phyloP scores from a whole-genome alignment of 2,113 vertebrate genomes.

The Prinia subflava region DNA sequence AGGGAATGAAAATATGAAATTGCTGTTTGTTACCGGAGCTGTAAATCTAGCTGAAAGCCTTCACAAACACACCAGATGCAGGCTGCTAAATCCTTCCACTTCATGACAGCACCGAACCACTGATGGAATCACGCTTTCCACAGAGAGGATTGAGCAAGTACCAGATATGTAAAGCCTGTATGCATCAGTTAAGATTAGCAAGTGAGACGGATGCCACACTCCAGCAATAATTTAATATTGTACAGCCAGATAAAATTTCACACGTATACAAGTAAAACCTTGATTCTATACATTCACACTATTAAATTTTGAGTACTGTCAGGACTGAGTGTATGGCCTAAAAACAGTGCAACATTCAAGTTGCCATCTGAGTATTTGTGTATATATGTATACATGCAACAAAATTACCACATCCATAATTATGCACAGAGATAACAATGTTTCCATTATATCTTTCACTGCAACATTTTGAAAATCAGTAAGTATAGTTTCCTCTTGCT shows the following conservation, averaged over 20 bases:
- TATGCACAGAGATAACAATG: slow-evolving; percentile 29
- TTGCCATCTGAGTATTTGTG: neutral
- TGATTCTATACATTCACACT: neutral
- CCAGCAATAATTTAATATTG: neutral
- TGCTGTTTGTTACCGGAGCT: slow-evolving; percentile 20
- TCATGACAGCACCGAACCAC: neutral
- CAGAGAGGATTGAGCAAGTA: neutral
- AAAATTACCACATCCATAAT: neutral
- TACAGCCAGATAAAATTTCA: neutral
- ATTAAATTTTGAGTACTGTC: neutral
- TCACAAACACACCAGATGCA: slow-evolving; percentile 34
- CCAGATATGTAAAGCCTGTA: neutral
- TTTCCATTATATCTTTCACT: slow-evolving; percentile 6
- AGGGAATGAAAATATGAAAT: slow-evolving; percentile 29
- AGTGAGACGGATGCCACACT: neutral
- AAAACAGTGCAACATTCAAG: neutral
- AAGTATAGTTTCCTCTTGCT: neutral
- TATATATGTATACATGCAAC: neutral
- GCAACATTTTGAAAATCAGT: neutral
- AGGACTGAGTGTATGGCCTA: neutral
- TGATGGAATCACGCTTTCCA: neutral
- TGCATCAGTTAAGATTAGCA: neutral
- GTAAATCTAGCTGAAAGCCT: slow-evolving; percentile 34
- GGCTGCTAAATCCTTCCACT: slow-evolving; percentile 27
- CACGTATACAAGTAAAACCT: neutral